phyloP scores from a whole-genome alignment of 2,797 vertebrate species.

The Pteropus rufus region DNA sequence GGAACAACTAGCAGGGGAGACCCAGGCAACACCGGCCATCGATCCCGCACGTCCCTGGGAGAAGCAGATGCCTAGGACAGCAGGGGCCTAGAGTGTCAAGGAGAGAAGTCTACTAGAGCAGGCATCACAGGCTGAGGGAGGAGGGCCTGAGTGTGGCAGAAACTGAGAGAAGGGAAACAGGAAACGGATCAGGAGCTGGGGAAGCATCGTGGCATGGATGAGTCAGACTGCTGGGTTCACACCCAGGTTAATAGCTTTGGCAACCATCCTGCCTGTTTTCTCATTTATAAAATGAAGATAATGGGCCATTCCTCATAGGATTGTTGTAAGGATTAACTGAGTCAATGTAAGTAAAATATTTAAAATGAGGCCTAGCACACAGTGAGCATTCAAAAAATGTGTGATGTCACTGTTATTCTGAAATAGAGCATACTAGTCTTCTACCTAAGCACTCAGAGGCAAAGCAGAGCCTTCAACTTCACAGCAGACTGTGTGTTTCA shows the following conservation, averaged over 20 bases:
- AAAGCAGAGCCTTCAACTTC: not conserved
- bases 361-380: not conserved
- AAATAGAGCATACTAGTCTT: not conserved
- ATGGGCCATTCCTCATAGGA: not conserved
- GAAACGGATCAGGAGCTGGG: not conserved
- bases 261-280: not conserved
- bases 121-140: not conserved
- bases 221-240: not conserved
- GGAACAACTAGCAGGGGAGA: not conserved
- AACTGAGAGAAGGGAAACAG: not conserved
- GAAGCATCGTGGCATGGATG: rapidly evolving
- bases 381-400: not conserved
- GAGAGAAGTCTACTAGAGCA: not conserved
- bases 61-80: not conserved
- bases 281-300: not conserved
- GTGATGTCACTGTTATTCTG: rapidly evolving
- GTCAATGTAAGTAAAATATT: not conserved
- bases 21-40: not conserved
- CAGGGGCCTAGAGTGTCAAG: rapidly evolving
- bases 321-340: not conserved
- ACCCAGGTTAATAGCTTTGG: not conserved
- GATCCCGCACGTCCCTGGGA: rapidly evolving
- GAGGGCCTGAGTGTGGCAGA: not conserved
- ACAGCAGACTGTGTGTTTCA: not conserved
- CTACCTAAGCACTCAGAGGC: not conserved